Base-by-base conservation (phyloP, 2,888 invertebrate genomes). In the Tridacna crocea region DNA sequence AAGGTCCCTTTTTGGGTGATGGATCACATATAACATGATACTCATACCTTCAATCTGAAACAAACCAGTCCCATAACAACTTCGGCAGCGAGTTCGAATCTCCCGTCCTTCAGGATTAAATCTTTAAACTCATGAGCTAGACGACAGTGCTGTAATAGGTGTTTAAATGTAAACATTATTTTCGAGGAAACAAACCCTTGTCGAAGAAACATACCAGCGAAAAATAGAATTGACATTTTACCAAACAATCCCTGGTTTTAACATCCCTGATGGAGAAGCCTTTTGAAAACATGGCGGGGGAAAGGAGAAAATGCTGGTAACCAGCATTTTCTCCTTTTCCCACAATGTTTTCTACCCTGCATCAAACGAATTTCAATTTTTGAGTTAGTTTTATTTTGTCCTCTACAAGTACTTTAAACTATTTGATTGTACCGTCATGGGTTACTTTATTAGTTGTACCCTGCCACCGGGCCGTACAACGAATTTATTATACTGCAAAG, bases 61-160 rank as follows among this genome's bases (percentile, higher is more conserved):
- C 98, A 99, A 11, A 99, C 97, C 27, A 99, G 95, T 0, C 97
- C 99, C 96, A 99, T 96, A 0, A 88, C 95, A 8, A 98, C 98
- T 91, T 98, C 97, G 79, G 96, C 96, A 68, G 97, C 96, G 12
- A 98, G 94, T 92, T 98, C 96, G 93, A 98, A 99, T 85, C 97
- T 95, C 0, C 95, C 94, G 94, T 99, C 98, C 0, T 95, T 94
- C 77, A 94, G 93, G 0, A 98, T 96, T 51, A 97, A 94, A 0
- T 96, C 94, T 84, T 97, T 97, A 92, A 99, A 98, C 88, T 96
- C 95, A 88, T 96, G 95, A 0, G 99, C 98, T 87, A 98, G 94
- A 15, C 81, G 61, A 3, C 95, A 94, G 68, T 95, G 94, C 95
- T 95, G 90, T 2, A 27, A 26, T 22, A 48, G 36, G 46, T 26